Evolutionary conservation across 2,888 invertebrate genomes (phyloP).

Genomic region (Cephus sareptanus): DNA sequence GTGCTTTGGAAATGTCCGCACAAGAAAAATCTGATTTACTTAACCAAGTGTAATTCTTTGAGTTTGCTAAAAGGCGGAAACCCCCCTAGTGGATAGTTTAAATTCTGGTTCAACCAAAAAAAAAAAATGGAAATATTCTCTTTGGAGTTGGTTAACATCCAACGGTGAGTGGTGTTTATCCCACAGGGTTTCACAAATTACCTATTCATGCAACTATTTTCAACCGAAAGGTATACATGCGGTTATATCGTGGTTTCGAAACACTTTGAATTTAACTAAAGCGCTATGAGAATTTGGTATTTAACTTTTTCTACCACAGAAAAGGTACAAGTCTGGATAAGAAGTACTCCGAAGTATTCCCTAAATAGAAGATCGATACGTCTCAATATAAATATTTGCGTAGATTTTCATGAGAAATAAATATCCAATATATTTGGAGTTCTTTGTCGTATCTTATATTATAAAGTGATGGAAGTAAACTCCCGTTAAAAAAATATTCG

Average conservation of each 20-base stretch:
- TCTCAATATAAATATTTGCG: not conserved
- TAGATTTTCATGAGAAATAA: not conserved
- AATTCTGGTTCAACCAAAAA: too few species aligned
- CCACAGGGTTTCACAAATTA: not conserved
- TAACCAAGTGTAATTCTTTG: too few species aligned
- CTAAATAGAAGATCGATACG: not conserved
- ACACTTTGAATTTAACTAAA: not conserved
- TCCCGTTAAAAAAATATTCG: not conserved
- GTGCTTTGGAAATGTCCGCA: too few species aligned
- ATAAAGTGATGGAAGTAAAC: not conserved
- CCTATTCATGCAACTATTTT: not conserved
- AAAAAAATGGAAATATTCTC: too few species aligned
- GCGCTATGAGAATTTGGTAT: not conserved
- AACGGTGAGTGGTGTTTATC: too few species aligned
- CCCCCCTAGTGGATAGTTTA: too few species aligned
- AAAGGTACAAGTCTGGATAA: not conserved
- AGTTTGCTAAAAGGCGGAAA: too few species aligned
- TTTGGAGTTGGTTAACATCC: too few species aligned
- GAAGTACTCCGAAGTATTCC: not conserved
- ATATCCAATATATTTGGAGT: not conserved
- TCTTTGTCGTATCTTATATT: not conserved
- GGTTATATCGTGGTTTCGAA: not conserved
- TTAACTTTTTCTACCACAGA: not conserved
- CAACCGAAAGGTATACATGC: not conserved
- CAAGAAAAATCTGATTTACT: too few species aligned